Conservation (phyloP, 2,113 vertebrate species). For the Sula dactylatra region DNA sequence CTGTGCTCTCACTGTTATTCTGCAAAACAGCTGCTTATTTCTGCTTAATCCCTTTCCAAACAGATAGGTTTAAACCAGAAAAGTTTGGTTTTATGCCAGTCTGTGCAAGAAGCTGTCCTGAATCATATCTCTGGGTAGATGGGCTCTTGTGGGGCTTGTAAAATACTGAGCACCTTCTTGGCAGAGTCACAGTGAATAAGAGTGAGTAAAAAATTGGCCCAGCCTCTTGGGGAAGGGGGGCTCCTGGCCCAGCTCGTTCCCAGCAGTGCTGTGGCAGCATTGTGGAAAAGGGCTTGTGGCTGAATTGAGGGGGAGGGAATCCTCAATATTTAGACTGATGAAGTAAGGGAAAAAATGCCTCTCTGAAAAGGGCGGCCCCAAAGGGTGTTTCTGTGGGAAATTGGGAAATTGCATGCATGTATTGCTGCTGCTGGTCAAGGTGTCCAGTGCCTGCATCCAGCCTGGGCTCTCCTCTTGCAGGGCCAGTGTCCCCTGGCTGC, state of each 20-base stretch:
- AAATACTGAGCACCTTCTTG: conserved; percentile 24
- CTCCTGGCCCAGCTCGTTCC: not conserved
- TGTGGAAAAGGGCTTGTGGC: not conserved
- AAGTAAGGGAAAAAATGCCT: not conserved
- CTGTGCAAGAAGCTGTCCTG: not conserved
- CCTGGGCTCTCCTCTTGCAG: not conserved
- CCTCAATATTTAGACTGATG: not conserved
- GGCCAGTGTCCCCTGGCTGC: not conserved
- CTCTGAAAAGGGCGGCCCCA: not conserved
- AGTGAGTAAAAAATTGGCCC: not conserved
- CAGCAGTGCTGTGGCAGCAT: not conserved
- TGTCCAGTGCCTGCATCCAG: not conserved
- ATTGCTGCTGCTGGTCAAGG: not conserved
- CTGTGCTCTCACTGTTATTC: not conserved
- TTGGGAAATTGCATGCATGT: not conserved
- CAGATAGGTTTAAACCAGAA: not conserved
- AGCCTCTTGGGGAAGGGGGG: not conserved
- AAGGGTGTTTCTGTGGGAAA: not conserved
- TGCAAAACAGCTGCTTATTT: not conserved
- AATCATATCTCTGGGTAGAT: not conserved
- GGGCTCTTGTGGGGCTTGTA: not conserved
- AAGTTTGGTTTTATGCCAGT: not conserved
- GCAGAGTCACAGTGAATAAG: not conserved
- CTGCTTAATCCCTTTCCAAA: not conserved
- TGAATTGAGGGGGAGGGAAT: not conserved